Conservation (phyloP, 2,888 invertebrate genomes). For the Pycnomerus fuliginosus region DNA sequence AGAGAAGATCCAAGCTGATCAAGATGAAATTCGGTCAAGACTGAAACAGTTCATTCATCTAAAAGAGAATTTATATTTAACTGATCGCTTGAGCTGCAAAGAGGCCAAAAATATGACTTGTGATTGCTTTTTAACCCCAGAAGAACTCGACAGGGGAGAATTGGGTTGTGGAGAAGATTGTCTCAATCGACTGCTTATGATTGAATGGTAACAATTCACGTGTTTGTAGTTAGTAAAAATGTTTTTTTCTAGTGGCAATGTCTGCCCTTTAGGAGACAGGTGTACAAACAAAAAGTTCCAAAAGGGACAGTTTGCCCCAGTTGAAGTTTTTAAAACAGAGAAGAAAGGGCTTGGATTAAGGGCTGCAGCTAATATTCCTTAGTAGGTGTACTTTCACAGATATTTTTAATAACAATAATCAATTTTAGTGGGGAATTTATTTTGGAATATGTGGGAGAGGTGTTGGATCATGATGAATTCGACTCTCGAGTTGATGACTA, state of each 20-base stretch:
- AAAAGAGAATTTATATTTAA: slow-evolving; percentile 82
- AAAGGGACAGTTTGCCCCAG: slow-evolving; percentile 77
- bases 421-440: slow-evolving; percentile 83
- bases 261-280: slow-evolving; percentile 84
- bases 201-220: slow-evolving; percentile 78
- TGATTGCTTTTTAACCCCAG: slow-evolving; percentile 86
- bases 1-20: slow-evolving; percentile 49
- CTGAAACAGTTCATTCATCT: slow-evolving; percentile 78
- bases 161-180: slow-evolving; percentile 94
- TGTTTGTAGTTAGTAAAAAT: slow-evolving; percentile 1
- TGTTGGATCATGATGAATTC: slow-evolving; percentile 88
- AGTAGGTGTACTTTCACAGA: slow-evolving; percentile 58
- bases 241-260: slow-evolving; percentile 67
- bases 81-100: slow-evolving; percentile 81
- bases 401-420: neutral
- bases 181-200: slow-evolving; percentile 94
- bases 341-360: slow-evolving; percentile 95
- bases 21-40: slow-evolving; percentile 59
- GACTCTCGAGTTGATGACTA: slow-evolving; percentile 85
- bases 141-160: slow-evolving; percentile 81
- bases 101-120: slow-evolving; percentile 93
- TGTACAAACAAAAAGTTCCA: slow-evolving; percentile 97
- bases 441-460: slow-evolving; percentile 98
- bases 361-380: slow-evolving; percentile 68
- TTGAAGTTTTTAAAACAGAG: slow-evolving; percentile 87